Conservation (phyloP, 30 jellyfish, hydroid and myxozoan genomes). For the Aurelia aurita region DNA sequence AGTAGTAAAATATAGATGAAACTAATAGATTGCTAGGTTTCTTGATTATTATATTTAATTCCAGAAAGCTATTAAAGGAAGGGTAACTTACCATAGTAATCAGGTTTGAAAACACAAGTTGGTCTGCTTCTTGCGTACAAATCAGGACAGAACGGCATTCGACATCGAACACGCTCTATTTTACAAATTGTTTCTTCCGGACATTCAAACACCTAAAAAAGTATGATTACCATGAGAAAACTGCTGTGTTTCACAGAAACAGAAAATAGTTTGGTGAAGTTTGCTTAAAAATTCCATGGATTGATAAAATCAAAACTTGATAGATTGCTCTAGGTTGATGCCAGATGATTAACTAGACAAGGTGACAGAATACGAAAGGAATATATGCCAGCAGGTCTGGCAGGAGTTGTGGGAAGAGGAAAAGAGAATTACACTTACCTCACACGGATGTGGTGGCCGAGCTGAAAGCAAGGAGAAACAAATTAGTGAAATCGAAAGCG, state of each 20-base stretch:
- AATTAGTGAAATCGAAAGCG: neutral
- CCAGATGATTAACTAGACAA: too few species aligned
- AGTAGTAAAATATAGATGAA: neutral
- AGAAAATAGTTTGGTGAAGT: neutral
- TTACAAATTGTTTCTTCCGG: slow-evolving; percentile 79
- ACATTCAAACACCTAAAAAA: slow-evolving; percentile 70
- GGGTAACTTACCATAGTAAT: slow-evolving; percentile 43
- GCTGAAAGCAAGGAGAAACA: slow-evolving; percentile 43
- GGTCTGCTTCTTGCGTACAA: slow-evolving; percentile 85
- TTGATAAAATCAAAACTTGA: neutral
- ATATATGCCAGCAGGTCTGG: too few species aligned
- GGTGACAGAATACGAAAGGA: too few species aligned
- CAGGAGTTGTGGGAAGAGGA: too few species aligned
- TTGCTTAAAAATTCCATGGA: neutral
- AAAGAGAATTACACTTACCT: slow-evolving; percentile 35
- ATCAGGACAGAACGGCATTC: slow-evolving; percentile 88
- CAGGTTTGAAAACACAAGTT: slow-evolving; percentile 75
- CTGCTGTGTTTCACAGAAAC: neutral
- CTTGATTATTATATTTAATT: neutral
- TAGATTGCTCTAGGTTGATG: too few species aligned
- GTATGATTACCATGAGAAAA: neutral
- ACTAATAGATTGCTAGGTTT: too few species aligned
- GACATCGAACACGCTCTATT: slow-evolving; percentile 83
- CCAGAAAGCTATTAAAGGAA: neutral
- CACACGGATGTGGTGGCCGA: slow-evolving; percentile 93